Base-by-base conservation (phyloP, 1,140 invertebrate species). In the Zaprionus taronus region DNA sequence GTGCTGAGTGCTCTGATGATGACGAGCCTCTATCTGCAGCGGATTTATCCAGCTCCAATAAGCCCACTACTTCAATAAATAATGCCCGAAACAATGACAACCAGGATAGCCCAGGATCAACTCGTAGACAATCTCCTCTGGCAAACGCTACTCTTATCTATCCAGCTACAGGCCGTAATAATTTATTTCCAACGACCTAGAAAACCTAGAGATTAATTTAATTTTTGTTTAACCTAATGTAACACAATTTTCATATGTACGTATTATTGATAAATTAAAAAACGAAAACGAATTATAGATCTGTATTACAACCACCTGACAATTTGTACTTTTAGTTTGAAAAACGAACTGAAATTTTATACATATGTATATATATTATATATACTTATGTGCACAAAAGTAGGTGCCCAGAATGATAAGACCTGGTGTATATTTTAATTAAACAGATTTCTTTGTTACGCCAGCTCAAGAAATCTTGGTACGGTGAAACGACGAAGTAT, bases 1-100 rank as follows among this genome's bases (percentile, higher is more conserved):
- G 83, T 53, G 73, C 89, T 14, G 83, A 86, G 22, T 60, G 26
- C 41, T 89, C 77, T 3, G 84, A 86, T 28, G 84, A 89, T n/a
- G 83, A 86, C 15, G 84, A 86, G 24, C 38, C 68, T 26, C 9
- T 41, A 41, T 71, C 73, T 38, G 55, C 61, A 60, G 47, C 5
- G 7, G 58, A 64, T 44, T 64, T 14, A 15, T 22, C 64, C 5
- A 60, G 14, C 22, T 24, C 55, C 24, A 58, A 72, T 17, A 76
- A 72, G 28, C 22, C 69, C 5, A 38, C 63, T 49, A 34, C 70
- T 57, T 56, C 69, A 61, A 14, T 38, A 47, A 66, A 38, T 31
- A 72, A 38, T 77, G 61, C 22, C 31, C 56, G 22, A 31, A 62
- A 20, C 44, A 66, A 4, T 47, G 65, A 22, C 57, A 69, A 58